These are phyloP conservation scores for Wiebesia pumilae DNA, from an alignment of 1,140 invertebrate species.

Conservation along the genomic window DNA sequence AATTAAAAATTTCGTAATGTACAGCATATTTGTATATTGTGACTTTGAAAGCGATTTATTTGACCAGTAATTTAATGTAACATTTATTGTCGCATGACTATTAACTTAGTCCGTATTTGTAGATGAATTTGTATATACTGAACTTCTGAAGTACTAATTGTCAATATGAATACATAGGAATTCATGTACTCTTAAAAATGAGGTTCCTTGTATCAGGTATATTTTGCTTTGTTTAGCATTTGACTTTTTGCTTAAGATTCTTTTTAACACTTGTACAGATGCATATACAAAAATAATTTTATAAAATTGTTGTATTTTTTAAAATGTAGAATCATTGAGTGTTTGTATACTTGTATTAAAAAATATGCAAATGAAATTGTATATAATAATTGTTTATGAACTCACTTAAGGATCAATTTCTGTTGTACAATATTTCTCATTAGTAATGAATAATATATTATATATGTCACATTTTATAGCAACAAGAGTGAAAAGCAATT, in stretches of 20 bases:
- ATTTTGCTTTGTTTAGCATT: background rate
- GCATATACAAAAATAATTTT: constrained; percentile 23
- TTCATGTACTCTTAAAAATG: background rate
- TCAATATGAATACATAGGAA: background rate
- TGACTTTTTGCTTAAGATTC: constrained; percentile 25
- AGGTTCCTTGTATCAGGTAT: background rate
- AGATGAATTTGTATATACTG: constrained; percentile 8
- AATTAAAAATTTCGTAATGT: constrained; percentile 23
- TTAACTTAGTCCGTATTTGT: background rate
- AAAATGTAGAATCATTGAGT: background rate
- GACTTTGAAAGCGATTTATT: background rate
- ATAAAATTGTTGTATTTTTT: background rate
- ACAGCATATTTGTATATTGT: background rate
- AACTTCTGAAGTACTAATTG: constrained; percentile 1
- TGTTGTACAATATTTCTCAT: constrained; percentile 27
- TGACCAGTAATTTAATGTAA: background rate
- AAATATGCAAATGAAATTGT: constrained; percentile 20
- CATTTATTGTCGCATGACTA: background rate
- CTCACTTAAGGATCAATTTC: background rate
- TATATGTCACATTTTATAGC: constrained; percentile 1
- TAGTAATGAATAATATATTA: constrained; percentile 37
- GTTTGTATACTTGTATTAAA: constrained; percentile 5
- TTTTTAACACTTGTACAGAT: constrained; percentile 4
- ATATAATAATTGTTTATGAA: constrained; percentile 14
- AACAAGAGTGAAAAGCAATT: constrained; percentile 18